Conservation (phyloP, 2,888 invertebrate genomes). For the Reticulitermes lucifugus region DNA sequence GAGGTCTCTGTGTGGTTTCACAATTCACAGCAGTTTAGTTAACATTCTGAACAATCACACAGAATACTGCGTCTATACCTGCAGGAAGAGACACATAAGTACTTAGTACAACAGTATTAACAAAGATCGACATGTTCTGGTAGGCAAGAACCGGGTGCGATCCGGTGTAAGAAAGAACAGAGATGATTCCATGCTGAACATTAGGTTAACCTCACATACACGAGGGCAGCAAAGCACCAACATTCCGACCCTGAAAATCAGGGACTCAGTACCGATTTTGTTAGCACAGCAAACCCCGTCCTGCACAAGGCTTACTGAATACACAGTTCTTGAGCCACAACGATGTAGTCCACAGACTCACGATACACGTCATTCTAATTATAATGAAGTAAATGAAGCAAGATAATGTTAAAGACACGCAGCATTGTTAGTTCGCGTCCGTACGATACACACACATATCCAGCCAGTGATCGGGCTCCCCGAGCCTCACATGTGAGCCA, state of each 20-base stretch:
- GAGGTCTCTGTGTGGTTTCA: too few species aligned
- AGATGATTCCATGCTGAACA: too few species aligned
- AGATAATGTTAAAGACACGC: neutral
- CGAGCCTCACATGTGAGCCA: neutral
- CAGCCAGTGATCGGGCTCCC: neutral
- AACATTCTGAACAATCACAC: too few species aligned
- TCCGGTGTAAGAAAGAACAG: too few species aligned
- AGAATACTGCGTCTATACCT: too few species aligned
- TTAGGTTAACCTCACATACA: neutral
- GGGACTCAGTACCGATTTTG: neutral
- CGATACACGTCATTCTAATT: neutral
- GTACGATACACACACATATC: neutral
- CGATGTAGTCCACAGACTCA: neutral
- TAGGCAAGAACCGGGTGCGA: too few species aligned
- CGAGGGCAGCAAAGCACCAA: constrained; percentile 7
- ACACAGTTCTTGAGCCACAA: too few species aligned
- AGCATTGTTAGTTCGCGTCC: neutral
- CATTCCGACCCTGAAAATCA: neutral
- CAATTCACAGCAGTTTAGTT: too few species aligned
- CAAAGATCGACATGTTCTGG: too few species aligned
- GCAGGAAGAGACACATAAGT: too few species aligned
- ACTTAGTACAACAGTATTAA: too few species aligned
- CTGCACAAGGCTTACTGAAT: neutral
- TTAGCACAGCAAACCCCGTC: neutral
- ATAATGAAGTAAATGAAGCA: too few species aligned